Conservation (phyloP, 2,113 vertebrate genomes). For the Orycteropus afer region DNA sequence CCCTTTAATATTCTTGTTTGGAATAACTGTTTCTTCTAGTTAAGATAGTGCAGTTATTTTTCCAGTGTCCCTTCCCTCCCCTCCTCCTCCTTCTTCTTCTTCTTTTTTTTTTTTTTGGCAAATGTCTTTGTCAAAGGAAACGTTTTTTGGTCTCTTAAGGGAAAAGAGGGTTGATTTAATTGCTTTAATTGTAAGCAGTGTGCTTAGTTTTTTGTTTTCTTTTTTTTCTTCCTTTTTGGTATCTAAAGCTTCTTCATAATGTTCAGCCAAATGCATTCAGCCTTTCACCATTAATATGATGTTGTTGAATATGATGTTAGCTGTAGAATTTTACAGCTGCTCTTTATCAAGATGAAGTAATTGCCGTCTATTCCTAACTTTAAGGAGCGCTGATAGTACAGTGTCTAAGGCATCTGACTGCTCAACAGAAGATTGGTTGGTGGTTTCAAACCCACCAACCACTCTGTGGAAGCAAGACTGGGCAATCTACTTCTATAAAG, state of each 20-base stretch:
- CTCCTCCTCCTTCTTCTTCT: too few species aligned
- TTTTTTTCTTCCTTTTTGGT: neutral
- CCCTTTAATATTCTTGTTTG: neutral
- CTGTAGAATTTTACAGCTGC: neutral
- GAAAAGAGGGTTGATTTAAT: constrained; percentile 6
- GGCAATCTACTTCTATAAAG: too few species aligned
- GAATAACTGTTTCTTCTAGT: neutral
- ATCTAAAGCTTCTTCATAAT: neutral
- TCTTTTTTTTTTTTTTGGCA: neutral
- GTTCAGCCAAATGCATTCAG: neutral
- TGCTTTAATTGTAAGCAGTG: neutral
- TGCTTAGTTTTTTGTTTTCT: too few species aligned
- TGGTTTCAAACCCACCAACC: too few species aligned
- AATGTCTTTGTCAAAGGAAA: constrained; percentile 27
- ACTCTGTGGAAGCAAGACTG: too few species aligned
- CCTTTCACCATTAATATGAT: neutral
- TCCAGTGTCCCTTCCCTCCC: neutral
- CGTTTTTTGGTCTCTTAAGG: neutral
- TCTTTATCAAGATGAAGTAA: neutral
- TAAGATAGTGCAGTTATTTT: neutral
- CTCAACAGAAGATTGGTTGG: too few species aligned
- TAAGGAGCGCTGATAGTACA: too few species aligned
- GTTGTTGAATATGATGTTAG: too few species aligned
- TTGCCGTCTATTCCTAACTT: neutral
- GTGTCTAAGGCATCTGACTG: too few species aligned